Conservation (phyloP, 2,888 invertebrate genomes). For the Belgica antarctica region DNA sequence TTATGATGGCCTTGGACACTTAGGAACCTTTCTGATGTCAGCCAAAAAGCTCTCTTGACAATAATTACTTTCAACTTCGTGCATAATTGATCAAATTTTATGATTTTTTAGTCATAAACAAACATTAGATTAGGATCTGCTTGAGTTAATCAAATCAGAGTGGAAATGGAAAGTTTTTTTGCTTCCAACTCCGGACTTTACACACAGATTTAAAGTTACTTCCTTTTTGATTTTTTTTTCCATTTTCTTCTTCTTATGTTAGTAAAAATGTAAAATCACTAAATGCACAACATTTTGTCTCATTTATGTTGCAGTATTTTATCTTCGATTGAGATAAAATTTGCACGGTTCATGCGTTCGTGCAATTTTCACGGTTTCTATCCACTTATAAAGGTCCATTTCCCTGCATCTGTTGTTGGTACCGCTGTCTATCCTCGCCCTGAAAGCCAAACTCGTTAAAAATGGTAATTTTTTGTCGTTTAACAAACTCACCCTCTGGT, state of each 20-base stretch:
- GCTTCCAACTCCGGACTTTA: neutral
- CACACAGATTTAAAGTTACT: constrained; percentile 20
- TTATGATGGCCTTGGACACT: neutral
- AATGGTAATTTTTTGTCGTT: too few relatives aligned
- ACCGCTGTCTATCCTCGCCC: constrained; percentile 34
- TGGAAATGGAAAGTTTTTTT: neutral
- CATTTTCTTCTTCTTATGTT: too few relatives aligned
- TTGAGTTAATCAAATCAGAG: neutral
- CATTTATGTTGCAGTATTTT: neutral
- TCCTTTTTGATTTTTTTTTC: constrained; percentile 10
- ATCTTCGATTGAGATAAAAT: neutral
- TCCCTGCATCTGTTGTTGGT: constrained; percentile 42
- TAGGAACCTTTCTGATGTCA: neutral
- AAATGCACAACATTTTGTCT: constrained; percentile 1
- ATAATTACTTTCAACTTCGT: neutral
- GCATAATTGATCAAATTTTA: constrained; percentile 16
- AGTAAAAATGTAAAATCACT: constrained; percentile 34
- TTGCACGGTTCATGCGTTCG: constrained; percentile 5
- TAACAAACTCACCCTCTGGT: constrained; percentile 25
- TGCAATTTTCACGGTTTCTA: constrained; percentile 7
- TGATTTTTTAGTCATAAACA: neutral
- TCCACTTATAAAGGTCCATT: constrained; percentile 43
- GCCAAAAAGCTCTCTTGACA: neutral
- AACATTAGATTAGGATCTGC: constrained; percentile 1
- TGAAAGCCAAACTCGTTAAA: constrained; percentile 7